Evolutionary conservation across 1,140 invertebrate genomes (phyloP), one percentile per base, ranked within the genome.

Genomic region (Neelides sp.): DNA sequence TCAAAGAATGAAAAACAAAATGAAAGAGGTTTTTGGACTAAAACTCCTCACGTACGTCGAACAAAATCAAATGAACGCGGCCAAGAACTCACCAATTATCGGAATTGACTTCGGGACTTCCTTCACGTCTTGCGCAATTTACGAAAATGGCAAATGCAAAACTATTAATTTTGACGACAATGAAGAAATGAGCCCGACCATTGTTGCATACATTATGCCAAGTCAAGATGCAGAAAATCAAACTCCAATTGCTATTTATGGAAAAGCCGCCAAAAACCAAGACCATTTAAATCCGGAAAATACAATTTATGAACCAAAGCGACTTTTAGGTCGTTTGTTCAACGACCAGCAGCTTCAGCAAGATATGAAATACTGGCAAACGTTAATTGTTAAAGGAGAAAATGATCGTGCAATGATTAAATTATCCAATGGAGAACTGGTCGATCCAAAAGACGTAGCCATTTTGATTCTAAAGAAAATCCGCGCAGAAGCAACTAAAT

Each of bases 241-340:
- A 8, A 4, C 12, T 8, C 12, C 19, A 28, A 23, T 43, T 19
- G 13, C 19, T 5, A n/a, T n/a, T n/a, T n/a, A n/a, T n/a, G 41
- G 41, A 23, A 4, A 43, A 24, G 41, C 8, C 12, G 41, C 41
- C 5, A 47, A 47, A 20, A 2, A 17, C 5, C 45, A 47, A 22
- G 17, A 15, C 13, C 5, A 3, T 2, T 20, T 34, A 10, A 4
- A 47, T 5, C 70, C 75, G 1, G 62, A 63, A 37, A 77, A 77
- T 58, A 74, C 75, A 1, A 62, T 76, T 20, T 77, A 74, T 59
- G 73, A 75, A 52, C 64, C 64, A 12, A 72, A 72, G 51, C 58
- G 69, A 42, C 45, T 73, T 3, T 68, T 73, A 48, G 70, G 72
- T 45, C 55, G 72, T 32, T 44, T 63, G 7, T 74, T 59, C 58